A percentile compares a stretch with the other conserved stretches of the same genome.
Conservation (phyloP, 2,797 vertebrate species). For the Heteromormyrus szaboi region DNA sequence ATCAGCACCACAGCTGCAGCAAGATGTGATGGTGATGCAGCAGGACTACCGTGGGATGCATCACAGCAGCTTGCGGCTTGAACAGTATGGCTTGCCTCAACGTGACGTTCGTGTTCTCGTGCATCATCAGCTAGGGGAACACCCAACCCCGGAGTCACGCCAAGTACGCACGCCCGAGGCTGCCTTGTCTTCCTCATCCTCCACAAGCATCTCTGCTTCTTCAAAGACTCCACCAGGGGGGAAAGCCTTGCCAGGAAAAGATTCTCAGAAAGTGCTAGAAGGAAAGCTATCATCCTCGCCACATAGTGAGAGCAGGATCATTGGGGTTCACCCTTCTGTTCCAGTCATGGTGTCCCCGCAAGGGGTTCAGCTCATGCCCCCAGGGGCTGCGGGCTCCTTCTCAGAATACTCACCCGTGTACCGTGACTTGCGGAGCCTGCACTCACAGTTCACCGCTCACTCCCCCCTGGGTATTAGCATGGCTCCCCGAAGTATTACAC, state of each 20-base stretch:
- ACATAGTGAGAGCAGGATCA: conserved; percentile 75
- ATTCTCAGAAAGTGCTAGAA: conserved; percentile 74
- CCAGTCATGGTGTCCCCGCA: conserved; percentile 71
- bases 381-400: conserved; percentile 70
- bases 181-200: conserved; percentile 49
- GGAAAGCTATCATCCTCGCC: conserved; percentile 76
- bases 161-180: conserved; percentile 77
- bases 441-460: conserved; percentile 67
- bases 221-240: conserved; percentile 74
- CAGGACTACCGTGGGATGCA: conserved; percentile 77
- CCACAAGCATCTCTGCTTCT: conserved; percentile 50
- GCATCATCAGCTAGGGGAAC: conserved; percentile 79
- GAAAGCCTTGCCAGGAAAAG: conserved; percentile 81
- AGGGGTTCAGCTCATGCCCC: conserved; percentile 79
- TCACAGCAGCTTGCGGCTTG: conserved; percentile 62
- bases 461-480: conserved; percentile 68
- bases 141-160: conserved; percentile 67
- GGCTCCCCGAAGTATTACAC: conserved; percentile 72
- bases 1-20: conserved; percentile 67
- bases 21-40: conserved; percentile 77
- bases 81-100: conserved; percentile 71
- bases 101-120: conserved; percentile 84
- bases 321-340: conserved; percentile 74
- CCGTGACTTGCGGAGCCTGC: conserved; percentile 76
- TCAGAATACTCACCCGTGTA: conserved; percentile 81